Conservation (phyloP, 1,140 invertebrate genomes). For the Coptotermes formosanus region DNA sequence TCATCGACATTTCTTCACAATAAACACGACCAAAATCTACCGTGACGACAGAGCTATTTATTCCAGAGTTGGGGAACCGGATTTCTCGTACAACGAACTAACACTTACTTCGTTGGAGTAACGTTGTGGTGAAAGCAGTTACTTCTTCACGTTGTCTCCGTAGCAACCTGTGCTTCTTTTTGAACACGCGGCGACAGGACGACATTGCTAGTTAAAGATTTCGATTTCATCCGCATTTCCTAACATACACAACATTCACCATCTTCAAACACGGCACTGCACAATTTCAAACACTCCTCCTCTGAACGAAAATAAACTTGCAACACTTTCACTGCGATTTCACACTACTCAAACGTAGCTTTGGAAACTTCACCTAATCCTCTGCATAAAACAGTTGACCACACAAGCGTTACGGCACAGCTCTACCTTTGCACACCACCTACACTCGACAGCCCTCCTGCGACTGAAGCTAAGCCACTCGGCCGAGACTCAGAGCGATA, state of each 20-base stretch:
- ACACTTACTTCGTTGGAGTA: not conserved
- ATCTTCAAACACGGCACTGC: not conserved
- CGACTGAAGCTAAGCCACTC: not conserved
- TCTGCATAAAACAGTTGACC: slow-evolving; percentile 3
- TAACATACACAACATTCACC: not conserved
- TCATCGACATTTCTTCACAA: too few relatives aligned
- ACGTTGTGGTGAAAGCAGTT: not conserved
- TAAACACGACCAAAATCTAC: too few relatives aligned
- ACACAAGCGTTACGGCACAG: not conserved
- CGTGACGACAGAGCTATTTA: too few relatives aligned
- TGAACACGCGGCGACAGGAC: not conserved
- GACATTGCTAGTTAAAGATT: not conserved
- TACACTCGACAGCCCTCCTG: not conserved
- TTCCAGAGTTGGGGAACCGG: too few relatives aligned
- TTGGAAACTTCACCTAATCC: not conserved
- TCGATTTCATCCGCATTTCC: not conserved
- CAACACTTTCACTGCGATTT: not conserved
- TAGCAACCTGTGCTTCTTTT: not conserved
- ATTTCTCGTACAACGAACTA: too few relatives aligned
- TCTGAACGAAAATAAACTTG: not conserved
- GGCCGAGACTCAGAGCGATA: not conserved
- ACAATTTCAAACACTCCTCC: not conserved
- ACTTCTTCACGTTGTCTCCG: not conserved
- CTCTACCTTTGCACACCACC: not conserved
- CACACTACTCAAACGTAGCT: not conserved